These are phyloP conservation scores for Bradypus variegatus DNA, from an alignment of 2,797 vertebrate genomes.

Conservation along the genomic window DNA sequence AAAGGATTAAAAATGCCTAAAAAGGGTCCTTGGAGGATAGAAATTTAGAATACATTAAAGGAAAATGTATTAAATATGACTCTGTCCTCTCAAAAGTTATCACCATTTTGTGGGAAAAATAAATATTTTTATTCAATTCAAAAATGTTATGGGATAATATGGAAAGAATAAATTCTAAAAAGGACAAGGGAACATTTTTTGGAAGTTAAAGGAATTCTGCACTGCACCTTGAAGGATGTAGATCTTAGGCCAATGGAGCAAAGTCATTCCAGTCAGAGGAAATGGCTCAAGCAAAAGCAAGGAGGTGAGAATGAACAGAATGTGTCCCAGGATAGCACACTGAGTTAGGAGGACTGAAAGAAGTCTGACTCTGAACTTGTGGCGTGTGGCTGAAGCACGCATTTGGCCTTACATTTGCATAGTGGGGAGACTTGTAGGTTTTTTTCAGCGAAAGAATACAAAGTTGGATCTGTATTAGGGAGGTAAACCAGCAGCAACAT, in stretches of 20 bases:
- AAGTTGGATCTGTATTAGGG: not conserved
- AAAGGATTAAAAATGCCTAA: constrained; percentile 11
- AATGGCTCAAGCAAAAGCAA: not conserved
- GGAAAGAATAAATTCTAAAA: constrained; percentile 5
- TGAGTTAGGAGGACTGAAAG: not conserved
- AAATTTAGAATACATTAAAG: not conserved
- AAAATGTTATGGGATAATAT: not conserved
- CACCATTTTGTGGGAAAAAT: constrained; percentile 3
- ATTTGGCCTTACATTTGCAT: not conserved
- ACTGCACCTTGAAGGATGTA: not conserved
- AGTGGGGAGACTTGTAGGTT: not conserved
- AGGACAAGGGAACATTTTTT: not conserved
- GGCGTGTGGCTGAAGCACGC: not conserved
- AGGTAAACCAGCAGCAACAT: not conserved
- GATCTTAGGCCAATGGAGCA: not conserved
- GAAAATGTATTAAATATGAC: constrained; percentile 4
- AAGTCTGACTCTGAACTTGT: not conserved
- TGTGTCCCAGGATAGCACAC: not conserved
- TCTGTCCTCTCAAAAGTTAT: not conserved
- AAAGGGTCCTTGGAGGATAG: not conserved
- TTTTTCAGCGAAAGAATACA: constrained; percentile 4
- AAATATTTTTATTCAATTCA: constrained; percentile 7
- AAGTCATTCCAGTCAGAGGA: not conserved
- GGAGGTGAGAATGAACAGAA: not conserved
- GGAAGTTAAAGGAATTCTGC: not conserved